Conservation (phyloP, 2,113 vertebrate species). For the Osmerus mordax region DNA sequence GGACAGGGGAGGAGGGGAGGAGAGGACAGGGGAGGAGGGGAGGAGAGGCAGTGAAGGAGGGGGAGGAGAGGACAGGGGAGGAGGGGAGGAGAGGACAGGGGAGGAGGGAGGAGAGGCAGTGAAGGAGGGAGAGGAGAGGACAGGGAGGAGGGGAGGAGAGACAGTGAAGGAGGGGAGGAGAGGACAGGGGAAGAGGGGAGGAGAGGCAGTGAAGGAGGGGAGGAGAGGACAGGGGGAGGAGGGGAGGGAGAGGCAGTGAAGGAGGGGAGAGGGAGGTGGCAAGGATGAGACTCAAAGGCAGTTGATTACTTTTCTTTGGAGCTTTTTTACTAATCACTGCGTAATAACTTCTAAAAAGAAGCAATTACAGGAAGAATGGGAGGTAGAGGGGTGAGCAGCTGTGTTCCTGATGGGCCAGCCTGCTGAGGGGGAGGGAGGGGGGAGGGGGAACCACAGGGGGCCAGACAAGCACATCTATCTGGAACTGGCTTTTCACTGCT, state of each 20-base stretch:
- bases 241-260: constrained; percentile 19
- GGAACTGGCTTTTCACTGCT: background rate
- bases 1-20: too few relatives aligned
- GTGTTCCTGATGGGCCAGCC: constrained; percentile 24
- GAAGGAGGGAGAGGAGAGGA: too few relatives aligned
- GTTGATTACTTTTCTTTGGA: constrained; percentile 15
- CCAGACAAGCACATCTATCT: background rate
- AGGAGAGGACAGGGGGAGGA: background rate
- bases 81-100: too few relatives aligned
- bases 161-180: too few relatives aligned
- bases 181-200: background rate
- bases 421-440: constrained; percentile 27
- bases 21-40: too few relatives aligned
- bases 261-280: constrained; percentile 2
- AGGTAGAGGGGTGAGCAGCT: constrained; percentile 27
- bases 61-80: too few relatives aligned
- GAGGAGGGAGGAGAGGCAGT: too few relatives aligned
- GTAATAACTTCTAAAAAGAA: constrained; percentile 32
- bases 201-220: too few relatives aligned
- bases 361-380: constrained; percentile 38
- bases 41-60: too few relatives aligned
- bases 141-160: too few relatives aligned
- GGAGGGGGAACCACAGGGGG: background rate
- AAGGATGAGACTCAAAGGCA: constrained; percentile 10
- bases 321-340: constrained; percentile 37